phyloP scores from a whole-genome alignment of 1,140 invertebrate species.

The fruit fly (Drosophila melanogaster) region DNA sequence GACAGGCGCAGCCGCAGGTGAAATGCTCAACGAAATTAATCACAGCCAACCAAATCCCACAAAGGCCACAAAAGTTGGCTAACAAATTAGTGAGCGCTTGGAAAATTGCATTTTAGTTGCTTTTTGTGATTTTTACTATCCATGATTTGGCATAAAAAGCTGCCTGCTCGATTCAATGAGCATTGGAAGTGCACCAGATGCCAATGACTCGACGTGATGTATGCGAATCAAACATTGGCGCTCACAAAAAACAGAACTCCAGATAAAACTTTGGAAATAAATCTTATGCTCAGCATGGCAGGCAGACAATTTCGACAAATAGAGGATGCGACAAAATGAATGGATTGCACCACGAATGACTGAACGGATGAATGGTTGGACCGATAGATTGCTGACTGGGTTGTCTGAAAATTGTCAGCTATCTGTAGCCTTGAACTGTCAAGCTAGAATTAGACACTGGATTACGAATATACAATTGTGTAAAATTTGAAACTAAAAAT shows the following conservation, averaged over 20 bases:
- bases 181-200: slow-evolving; percentile 80
- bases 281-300: slow-evolving; percentile 50
- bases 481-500: not conserved
- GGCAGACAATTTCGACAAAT: slow-evolving; percentile 48
- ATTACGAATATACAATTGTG: not conserved
- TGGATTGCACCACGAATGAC: slow-evolving; percentile 46
- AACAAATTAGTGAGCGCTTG: slow-evolving; percentile 64
- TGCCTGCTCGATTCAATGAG: slow-evolving; percentile 67
- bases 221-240: slow-evolving; percentile 71
- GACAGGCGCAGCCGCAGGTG: slow-evolving; percentile 57
- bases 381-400: slow-evolving; percentile 43
- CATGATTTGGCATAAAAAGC: slow-evolving; percentile 76
- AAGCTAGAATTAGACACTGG: not conserved
- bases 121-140: slow-evolving; percentile 39
- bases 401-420: slow-evolving; percentile 44
- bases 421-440: slow-evolving; percentile 17
- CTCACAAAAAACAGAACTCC: slow-evolving; percentile 36
- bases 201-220: slow-evolving; percentile 83
- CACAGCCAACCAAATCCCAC: slow-evolving; percentile 30
- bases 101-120: slow-evolving; percentile 58
- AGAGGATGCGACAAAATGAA: slow-evolving; percentile 51
- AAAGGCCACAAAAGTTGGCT: slow-evolving; percentile 59
- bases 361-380: slow-evolving; percentile 40
- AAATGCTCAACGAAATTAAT: slow-evolving; percentile 60
- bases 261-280: slow-evolving; percentile 49